Evolutionary conservation across 2,888 invertebrate genomes (phyloP), one percentile per base, ranked within the genome.

Genomic region (Folsomia candida): DNA sequence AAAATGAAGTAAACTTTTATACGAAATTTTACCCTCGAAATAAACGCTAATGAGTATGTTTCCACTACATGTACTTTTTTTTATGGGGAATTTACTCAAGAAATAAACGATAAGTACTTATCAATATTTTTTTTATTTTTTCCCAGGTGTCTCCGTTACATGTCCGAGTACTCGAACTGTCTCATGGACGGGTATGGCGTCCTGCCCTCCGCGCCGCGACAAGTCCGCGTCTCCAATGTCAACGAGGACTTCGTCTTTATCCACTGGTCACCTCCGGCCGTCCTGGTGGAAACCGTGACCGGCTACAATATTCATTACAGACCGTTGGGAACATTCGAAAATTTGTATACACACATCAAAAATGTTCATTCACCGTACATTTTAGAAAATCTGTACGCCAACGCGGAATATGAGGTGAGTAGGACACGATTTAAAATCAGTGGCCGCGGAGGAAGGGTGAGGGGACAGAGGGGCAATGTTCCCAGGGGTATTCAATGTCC

Each of bases 171-270:
- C 84, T 89, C 90, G 57, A 92, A 90, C 84, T 93, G 93, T 82
- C 86, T 93, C 25, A 87, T 93, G 75, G 91, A 92, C 84, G 92
- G 92, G 20, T 93, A 93, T 83, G 92, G 92, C 0, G 92, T 92
- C 0, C 85, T 93, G 1, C 90, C 93, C 0, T 89, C 90, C 28
- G 86, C 89, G 0, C 93, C 93, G 0, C 86, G 87, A 0, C 85
- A 86, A 64, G 85, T 92, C 1, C 74, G 80, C 11, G 87, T 92
- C 4, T 88, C 90, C 47, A 90, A 91, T 82, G 88, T 91, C 73
- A 89, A 90, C 79, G 88, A 89, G 0, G 89, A 88, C 81, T 92
- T 90, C 83, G 91, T 90, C 0, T 89, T 93, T 66, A 84, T 92
- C 0, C 90, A 90, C 81, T 93, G 93, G 93, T 87, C 88, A 0